phyloP scores from a whole-genome alignment of 1,140 invertebrate species.

The Drosophila novamexicana region DNA sequence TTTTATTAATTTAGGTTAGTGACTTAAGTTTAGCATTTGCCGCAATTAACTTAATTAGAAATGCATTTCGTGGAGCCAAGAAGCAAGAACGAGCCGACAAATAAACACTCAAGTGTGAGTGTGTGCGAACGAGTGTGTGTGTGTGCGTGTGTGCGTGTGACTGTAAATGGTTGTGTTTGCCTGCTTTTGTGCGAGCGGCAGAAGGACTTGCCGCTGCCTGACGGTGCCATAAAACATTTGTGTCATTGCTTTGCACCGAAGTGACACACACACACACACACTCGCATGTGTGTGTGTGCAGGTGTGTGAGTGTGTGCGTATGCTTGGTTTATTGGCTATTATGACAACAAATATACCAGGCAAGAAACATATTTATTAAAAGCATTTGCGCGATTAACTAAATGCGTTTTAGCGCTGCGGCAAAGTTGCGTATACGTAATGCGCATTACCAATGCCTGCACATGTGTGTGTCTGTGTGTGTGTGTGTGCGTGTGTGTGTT shows the following conservation, averaged over 20 bases:
- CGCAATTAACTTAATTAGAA: conserved; percentile 83
- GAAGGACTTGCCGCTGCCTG: conserved; percentile 27
- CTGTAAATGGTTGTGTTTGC: conserved; percentile 21
- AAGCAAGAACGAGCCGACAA: conserved; percentile 51
- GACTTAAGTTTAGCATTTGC: conserved; percentile 82
- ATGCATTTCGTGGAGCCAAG: conserved; percentile 68
- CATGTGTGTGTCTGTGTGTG: neutral
- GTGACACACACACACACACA: conserved; percentile 2
- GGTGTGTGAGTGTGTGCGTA: conserved; percentile 12
- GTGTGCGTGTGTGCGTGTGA: conserved; percentile 1
- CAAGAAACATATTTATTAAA: conserved; percentile 51
- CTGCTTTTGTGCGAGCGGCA: conserved; percentile 10
- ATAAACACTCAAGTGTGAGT: conserved; percentile 26
- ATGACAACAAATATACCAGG: conserved; percentile 46
- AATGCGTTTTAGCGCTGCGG: conserved; percentile 51
- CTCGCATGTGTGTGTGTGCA: neutral
- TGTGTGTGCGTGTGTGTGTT: neutral
- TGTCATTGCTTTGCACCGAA: conserved; percentile 25
- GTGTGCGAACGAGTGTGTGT: conserved; percentile 11
- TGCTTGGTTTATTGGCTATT: conserved; percentile 52
- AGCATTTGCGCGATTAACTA: conserved; percentile 65
- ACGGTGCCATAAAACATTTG: conserved; percentile 45
- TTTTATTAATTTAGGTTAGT: conserved; percentile 82
- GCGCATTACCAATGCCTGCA: conserved; percentile 21
- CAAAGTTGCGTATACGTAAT: conserved; percentile 69